Conservation (phyloP, 2,797 vertebrate species). For the Gymnopithys bicolor region DNA sequence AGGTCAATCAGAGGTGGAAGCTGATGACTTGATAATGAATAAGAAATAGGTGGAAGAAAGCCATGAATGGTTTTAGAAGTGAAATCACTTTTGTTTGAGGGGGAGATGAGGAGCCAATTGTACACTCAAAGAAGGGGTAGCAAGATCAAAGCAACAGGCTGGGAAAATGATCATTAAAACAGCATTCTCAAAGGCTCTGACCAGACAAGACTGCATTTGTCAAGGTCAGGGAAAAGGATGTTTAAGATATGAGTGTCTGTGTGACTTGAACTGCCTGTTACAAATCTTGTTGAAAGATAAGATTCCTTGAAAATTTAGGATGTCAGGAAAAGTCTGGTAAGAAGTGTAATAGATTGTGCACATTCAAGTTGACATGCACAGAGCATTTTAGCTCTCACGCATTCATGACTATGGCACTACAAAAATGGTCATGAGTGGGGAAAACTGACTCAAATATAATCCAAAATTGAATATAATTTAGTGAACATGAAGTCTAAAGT, state of each 20-base stretch:
- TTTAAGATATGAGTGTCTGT: constrained; percentile 61
- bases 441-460: not conserved
- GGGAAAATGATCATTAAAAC: constrained; percentile 32
- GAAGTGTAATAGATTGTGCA: not conserved
- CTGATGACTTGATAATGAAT: not conserved
- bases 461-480: not conserved
- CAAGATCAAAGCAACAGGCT: constrained; percentile 36
- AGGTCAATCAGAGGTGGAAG: not conserved
- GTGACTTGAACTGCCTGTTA: constrained; percentile 60
- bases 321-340: constrained; percentile 40
- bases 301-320: constrained; percentile 33
- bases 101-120: not conserved
- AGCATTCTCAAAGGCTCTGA: not conserved
- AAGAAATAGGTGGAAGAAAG: not conserved
- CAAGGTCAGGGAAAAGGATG: constrained; percentile 43
- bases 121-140: not conserved
- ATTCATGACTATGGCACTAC: not conserved
- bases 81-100: not conserved
- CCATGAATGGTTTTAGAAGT: not conserved
- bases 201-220: constrained; percentile 36
- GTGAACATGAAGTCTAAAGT: not conserved
- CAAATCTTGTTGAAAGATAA: constrained; percentile 60
- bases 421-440: not conserved
- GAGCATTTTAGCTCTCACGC: not conserved
- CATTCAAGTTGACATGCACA: not conserved